These are phyloP conservation scores for Beris chalybata DNA, from an alignment of 2,888 invertebrate genomes.

Conservation along the genomic window DNA sequence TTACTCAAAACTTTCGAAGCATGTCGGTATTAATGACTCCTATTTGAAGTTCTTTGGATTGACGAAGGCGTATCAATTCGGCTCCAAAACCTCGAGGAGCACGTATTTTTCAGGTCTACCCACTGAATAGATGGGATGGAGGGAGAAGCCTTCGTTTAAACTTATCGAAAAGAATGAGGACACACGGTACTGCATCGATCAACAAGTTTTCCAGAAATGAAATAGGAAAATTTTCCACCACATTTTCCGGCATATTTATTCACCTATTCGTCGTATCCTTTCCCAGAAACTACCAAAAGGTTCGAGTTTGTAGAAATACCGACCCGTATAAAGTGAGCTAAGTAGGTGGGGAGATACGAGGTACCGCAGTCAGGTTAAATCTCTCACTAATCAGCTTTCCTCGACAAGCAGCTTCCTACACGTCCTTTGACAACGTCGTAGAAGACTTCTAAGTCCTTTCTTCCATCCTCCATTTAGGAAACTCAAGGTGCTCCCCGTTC, in stretches of 20 bases:
- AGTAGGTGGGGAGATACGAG: no score
- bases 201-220: slow-evolving; percentile 11
- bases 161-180: slow-evolving; percentile 4
- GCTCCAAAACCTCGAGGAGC: not conserved
- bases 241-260: no score
- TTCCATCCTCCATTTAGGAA: not conserved
- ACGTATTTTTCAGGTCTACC: not conserved
- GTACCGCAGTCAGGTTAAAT: no score
- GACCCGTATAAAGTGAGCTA: no score
- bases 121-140: slow-evolving; percentile 7
- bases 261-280: no score
- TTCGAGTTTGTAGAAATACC: no score
- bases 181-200: slow-evolving; percentile 13
- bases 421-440: no score
- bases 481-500: no score
- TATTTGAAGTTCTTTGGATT: not conserved
- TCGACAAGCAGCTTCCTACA: no score
- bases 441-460: not conserved
- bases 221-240: no score
- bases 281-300: no score
- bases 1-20: slow-evolving; percentile 24
- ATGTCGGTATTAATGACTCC: slow-evolving; percentile 15
- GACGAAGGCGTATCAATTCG: slow-evolving; percentile 1
- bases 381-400: no score
- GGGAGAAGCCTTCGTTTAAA: slow-evolving; percentile 7